A percentile compares a stretch with the other conserved stretches of the same genome.
phyloP scores from a whole-genome alignment of 2,888 invertebrate genomes.

The Lydus trimaculatus region DNA sequence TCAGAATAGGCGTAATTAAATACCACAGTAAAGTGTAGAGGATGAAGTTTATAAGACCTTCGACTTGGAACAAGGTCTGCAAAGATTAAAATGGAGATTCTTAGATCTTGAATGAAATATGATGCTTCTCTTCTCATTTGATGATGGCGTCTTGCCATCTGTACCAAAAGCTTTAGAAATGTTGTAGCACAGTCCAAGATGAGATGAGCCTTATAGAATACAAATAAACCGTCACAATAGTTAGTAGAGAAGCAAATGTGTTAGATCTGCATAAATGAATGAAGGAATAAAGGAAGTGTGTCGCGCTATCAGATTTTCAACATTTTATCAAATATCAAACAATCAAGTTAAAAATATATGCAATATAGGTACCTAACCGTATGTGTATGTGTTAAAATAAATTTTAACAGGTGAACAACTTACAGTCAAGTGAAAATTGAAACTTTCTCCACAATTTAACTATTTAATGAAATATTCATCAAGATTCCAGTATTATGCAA shows the following conservation, averaged over 20 bases:
- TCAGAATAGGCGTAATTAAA: constrained; percentile 44
- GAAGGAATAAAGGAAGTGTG: constrained; percentile 43
- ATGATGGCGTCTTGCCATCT: constrained; percentile 43
- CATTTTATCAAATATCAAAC: too few relatives aligned
- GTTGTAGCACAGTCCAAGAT: neutral
- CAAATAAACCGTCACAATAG: constrained; percentile 52
- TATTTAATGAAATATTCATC: constrained; percentile 9
- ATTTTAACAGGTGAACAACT: neutral
- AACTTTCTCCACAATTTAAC: neutral
- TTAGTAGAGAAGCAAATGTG: constrained; percentile 42
- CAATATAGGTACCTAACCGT: too few relatives aligned
- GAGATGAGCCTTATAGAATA: constrained; percentile 42
- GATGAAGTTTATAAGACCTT: constrained; percentile 42
- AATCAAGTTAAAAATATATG: neutral
- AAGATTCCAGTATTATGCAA: constrained; percentile 22
- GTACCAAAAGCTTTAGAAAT: constrained; percentile 28
- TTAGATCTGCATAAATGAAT: constrained; percentile 47
- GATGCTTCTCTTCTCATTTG: constrained; percentile 53
- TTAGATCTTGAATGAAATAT: constrained; percentile 54
- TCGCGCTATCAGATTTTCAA: too few relatives aligned
- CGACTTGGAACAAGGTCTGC: constrained; percentile 35
- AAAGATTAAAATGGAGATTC: constrained; percentile 54
- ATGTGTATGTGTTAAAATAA: neutral
- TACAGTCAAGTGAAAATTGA: neutral
- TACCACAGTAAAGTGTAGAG: constrained; percentile 40